Conservation (phyloP, 1,140 invertebrate species). For the Acromyrmex heyeri region DNA sequence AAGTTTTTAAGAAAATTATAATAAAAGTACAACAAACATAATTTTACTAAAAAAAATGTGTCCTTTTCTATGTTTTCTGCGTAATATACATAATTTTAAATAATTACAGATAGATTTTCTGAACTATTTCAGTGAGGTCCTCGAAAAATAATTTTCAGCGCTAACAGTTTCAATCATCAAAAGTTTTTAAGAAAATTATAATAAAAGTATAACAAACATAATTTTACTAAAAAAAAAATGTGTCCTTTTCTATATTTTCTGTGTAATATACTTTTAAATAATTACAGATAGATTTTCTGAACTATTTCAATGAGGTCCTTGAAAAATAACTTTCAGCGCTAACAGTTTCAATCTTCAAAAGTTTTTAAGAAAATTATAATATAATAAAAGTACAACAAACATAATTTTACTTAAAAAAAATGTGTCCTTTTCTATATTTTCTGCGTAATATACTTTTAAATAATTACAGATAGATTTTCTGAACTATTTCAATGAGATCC, state of each 20-base stretch:
- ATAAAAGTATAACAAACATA: not conserved
- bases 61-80: not conserved
- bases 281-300: not conserved
- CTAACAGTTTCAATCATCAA: not conserved
- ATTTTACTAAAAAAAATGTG: not conserved
- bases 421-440: not conserved
- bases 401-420: not conserved
- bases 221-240: not conserved
- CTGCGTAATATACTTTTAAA: not conserved
- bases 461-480: not conserved
- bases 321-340: not conserved
- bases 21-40: not conserved
- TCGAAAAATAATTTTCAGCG: not conserved
- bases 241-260: not conserved
- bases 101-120: not conserved
- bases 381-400: not conserved
- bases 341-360: not conserved
- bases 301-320: not conserved
- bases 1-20: not conserved
- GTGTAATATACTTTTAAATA: not conserved
- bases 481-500: not conserved
- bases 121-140: not conserved
- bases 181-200: not conserved
- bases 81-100: not conserved
- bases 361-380: not conserved